Evolutionary conservation across 2,888 invertebrate species (phyloP).

Genomic region (Ectemnius lituratus): DNA sequence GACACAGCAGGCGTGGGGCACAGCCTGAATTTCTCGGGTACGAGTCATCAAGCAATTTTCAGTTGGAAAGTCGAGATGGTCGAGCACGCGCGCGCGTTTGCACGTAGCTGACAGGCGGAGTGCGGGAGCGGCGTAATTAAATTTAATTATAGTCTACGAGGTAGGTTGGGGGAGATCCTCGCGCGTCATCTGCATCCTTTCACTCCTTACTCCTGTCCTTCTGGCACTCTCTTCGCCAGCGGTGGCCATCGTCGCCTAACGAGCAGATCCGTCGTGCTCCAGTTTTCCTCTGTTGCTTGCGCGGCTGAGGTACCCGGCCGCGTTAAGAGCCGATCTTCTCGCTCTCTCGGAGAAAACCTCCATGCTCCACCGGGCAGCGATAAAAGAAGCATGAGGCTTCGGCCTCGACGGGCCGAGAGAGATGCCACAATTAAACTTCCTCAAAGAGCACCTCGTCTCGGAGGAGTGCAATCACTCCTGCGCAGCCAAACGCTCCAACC

Average conservation of each 20-base stretch:
- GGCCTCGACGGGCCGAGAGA: not conserved
- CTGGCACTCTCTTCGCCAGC: conserved; percentile 25
- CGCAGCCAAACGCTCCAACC: not conserved
- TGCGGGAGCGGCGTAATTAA: conserved; percentile 66
- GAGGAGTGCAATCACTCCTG: not conserved
- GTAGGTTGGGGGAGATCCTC: conserved; percentile 26
- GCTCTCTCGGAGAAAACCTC: not conserved
- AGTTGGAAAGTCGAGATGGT: conserved; percentile 54
- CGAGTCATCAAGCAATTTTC: conserved; percentile 58
- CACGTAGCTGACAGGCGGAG: conserved; percentile 60
- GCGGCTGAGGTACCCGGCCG: not conserved
- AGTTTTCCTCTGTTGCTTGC: conserved; percentile 1
- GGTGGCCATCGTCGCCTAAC: conserved; percentile 22
- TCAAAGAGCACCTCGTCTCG: not conserved
- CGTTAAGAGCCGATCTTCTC: too few relatives aligned
- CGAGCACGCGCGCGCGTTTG: conserved; percentile 61
- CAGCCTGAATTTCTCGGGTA: conserved; percentile 27
- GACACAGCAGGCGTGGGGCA: conserved; percentile 23
- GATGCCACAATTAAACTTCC: conserved; percentile 3
- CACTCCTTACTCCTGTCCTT: conserved; percentile 16
- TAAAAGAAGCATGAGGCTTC: not conserved
- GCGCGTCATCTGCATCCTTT: conserved; percentile 62
- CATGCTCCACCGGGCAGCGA: not conserved
- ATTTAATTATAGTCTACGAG: conserved; percentile 70
- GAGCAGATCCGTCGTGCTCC: conserved; percentile 31